A percentile compares a stretch with the other conserved stretches of the same genome.
phyloP scores from a whole-genome alignment of 2,888 invertebrate species.

The Ophraella communa region DNA sequence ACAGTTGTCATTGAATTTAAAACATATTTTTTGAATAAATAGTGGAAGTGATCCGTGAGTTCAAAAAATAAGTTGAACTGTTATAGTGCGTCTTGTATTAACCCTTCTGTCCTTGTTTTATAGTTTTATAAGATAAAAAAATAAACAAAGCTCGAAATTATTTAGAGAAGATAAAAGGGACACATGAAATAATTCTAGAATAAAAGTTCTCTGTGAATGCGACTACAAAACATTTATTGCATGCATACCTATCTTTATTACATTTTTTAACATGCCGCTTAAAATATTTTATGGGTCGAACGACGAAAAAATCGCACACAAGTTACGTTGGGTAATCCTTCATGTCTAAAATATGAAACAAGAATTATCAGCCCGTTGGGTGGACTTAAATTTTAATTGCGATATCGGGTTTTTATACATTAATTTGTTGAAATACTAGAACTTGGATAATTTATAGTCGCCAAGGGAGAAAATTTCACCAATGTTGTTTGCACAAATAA shows the following conservation, averaged over 20 bases:
- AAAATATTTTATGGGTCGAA: not conserved
- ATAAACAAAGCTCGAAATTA: no score
- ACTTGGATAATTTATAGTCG: not conserved
- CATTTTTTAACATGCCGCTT: not conserved
- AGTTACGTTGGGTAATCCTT: not conserved
- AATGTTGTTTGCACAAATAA: no score
- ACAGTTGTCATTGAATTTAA: no score
- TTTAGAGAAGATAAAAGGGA: not conserved
- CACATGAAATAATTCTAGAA: not conserved
- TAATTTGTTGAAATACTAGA: constrained; percentile 7
- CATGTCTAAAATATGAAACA: constrained; percentile 1
- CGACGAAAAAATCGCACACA: not conserved
- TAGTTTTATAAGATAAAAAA: no score
- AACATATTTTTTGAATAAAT: no score
- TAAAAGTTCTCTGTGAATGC: not conserved
- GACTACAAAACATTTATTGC: not conserved
- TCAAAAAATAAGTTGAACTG: no score
- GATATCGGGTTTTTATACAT: constrained; percentile 13
- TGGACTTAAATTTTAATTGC: constrained; percentile 10
- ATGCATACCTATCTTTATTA: constrained; percentile 1
- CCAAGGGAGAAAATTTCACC: not conserved
- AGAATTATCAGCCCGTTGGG: not conserved
- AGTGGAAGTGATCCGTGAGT: no score
- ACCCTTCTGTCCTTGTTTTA: no score
- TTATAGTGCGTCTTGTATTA: no score